phyloP scores from a whole-genome alignment of 2,888 invertebrate species.

The Ectropis crepuscularia region DNA sequence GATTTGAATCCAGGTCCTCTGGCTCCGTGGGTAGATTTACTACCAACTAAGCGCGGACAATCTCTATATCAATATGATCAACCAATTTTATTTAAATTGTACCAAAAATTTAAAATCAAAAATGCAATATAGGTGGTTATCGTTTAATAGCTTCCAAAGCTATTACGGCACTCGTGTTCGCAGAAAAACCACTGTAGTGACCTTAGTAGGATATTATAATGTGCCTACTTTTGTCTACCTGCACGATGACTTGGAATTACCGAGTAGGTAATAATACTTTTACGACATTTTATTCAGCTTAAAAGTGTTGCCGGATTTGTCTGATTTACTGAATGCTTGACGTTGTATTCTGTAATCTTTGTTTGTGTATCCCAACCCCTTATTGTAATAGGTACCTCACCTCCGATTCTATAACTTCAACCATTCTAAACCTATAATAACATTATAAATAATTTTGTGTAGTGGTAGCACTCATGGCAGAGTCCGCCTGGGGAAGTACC shows the following conservation, averaged over 20 bases:
- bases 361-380: too few species aligned
- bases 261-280: background rate
- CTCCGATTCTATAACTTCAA: too few species aligned
- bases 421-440: too few species aligned
- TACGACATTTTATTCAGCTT: background rate
- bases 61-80: too few species aligned
- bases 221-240: conserved; percentile 24
- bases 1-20: too few species aligned
- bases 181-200: conserved; percentile 52
- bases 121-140: conserved; percentile 53
- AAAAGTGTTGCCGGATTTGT: background rate
- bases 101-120: conserved; percentile 46
- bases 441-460: too few species aligned
- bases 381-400: too few species aligned
- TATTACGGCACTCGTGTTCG: conserved; percentile 51
- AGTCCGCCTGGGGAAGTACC: too few species aligned
- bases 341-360: too few species aligned
- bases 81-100: conserved; percentile 38
- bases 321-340: background rate
- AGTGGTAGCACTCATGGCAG: too few species aligned
- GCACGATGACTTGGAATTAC: conserved; percentile 24
- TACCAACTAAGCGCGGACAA: too few species aligned
- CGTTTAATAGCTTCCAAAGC: conserved; percentile 52
- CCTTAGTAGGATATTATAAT: conserved; percentile 42
- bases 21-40: too few species aligned